phyloP scores from a whole-genome alignment of 2,797 vertebrate species.

The Tapirus indicus region DNA sequence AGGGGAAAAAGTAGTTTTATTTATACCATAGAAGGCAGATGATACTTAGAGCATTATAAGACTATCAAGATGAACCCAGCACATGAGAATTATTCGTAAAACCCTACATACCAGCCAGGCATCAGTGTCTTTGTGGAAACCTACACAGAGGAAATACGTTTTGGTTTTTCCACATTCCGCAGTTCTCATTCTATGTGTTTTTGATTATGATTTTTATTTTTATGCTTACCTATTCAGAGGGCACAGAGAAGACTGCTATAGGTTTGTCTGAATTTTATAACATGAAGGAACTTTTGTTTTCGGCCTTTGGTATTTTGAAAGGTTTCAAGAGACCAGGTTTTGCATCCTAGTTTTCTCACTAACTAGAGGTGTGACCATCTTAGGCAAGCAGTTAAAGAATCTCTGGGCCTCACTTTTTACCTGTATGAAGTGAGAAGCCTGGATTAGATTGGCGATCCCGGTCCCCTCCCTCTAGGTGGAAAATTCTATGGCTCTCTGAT shows the following conservation, averaged over 20 bases:
- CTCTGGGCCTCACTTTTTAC: background rate
- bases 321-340: background rate
- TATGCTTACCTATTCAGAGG: background rate
- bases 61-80: background rate
- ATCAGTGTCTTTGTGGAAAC: constrained; percentile 17
- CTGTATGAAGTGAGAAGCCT: background rate
- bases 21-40: background rate
- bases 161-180: background rate
- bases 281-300: background rate
- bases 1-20: background rate
- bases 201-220: constrained; percentile 24
- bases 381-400: background rate
- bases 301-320: constrained; percentile 25
- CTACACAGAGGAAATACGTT: background rate
- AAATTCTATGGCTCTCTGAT: background rate
- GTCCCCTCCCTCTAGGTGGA: background rate
- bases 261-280: constrained; percentile 38
- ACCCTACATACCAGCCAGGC: too few species aligned
- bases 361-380: background rate
- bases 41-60: background rate
- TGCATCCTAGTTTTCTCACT: background rate
- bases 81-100: background rate
- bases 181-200: background rate
- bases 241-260: background rate
- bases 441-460: background rate